phyloP scores from a whole-genome alignment of 1,140 invertebrate genomes.

The Sogatella furcifera region DNA sequence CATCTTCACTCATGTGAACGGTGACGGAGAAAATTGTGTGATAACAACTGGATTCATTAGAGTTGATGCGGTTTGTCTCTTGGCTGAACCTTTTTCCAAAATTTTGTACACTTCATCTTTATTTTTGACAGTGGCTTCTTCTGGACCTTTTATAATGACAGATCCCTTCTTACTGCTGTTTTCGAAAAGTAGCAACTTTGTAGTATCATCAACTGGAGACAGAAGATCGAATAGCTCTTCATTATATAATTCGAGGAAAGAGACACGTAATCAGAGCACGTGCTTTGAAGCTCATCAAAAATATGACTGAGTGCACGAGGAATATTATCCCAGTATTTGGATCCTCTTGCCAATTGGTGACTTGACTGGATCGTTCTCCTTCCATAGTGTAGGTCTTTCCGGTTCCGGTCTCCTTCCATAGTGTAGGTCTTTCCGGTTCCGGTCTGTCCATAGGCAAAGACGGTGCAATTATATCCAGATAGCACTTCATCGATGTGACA shows the following conservation, averaged over 20 bases:
- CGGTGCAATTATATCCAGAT: slow-evolving; percentile 92
- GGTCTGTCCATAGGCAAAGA: slow-evolving; percentile 98
- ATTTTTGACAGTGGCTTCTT: slow-evolving; percentile 82
- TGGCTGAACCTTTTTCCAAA: slow-evolving; percentile 74
- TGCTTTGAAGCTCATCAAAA: slow-evolving; percentile 64
- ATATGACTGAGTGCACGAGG: slow-evolving; percentile 71
- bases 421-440: slow-evolving; percentile 98
- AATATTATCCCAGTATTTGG: slow-evolving; percentile 70
- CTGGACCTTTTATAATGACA: slow-evolving; percentile 85
- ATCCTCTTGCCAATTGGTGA: slow-evolving; percentile 62
- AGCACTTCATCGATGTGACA: slow-evolving; percentile 87
- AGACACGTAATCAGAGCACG: slow-evolving; percentile 72
- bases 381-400: slow-evolving; percentile 94
- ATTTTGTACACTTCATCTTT: slow-evolving; percentile 88
- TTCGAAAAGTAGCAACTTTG: slow-evolving; percentile 67
- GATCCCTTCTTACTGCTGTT: slow-evolving; percentile 77
- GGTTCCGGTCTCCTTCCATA: too few species aligned
- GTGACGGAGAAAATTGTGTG: slow-evolving; percentile 95
- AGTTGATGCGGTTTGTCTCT: slow-evolving; percentile 83
- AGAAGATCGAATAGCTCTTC: slow-evolving; percentile 93
- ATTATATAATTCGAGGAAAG: slow-evolving; percentile 94
- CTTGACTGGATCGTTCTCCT: slow-evolving; percentile 48
- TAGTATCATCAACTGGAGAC: slow-evolving; percentile 57
- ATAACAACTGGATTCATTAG: slow-evolving; percentile 88
- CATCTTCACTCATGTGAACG: slow-evolving; percentile 88